Conservation (phyloP, 2,888 invertebrate genomes). For the Phengaris arion region DNA sequence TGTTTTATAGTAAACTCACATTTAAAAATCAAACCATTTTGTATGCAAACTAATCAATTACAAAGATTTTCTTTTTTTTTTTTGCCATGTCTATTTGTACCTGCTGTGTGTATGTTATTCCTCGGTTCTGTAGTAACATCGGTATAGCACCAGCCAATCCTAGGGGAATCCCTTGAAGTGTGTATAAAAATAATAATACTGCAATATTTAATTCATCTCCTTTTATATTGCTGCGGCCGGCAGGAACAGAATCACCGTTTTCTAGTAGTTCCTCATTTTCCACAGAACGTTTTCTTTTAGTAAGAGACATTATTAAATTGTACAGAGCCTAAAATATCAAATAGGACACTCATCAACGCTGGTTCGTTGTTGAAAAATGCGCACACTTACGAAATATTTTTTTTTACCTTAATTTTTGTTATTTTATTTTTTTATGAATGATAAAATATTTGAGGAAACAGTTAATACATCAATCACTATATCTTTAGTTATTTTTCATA, state of each 20-base stretch:
- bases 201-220: slow-evolving; percentile 91
- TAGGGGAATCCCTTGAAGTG: slow-evolving; percentile 96
- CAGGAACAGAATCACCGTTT: slow-evolving; percentile 59
- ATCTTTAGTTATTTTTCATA: neutral
- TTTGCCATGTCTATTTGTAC: slow-evolving; percentile 49
- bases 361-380: neutral
- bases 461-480: neutral
- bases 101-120: slow-evolving; percentile 96
- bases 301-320: slow-evolving; percentile 63
- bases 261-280: slow-evolving; percentile 69
- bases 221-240: slow-evolving; percentile 74
- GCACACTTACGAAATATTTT: neutral
- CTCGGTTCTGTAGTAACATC: slow-evolving; percentile 94
- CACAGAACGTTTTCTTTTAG: slow-evolving; percentile 63
- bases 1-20: too few relatives aligned
- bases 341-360: slow-evolving; percentile 31
- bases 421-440: slow-evolving; percentile 17
- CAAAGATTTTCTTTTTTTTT: slow-evolving; percentile 1
- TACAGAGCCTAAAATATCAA: slow-evolving; percentile 55
- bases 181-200: slow-evolving; percentile 93
- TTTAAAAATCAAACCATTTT: neutral
- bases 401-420: slow-evolving; percentile 23
- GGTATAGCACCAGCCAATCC: slow-evolving; percentile 97
- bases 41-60: neutral
- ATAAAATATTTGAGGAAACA: neutral